Evolutionary conservation across 2,888 invertebrate genomes (phyloP), one percentile per base, ranked within the genome.

Genomic region (Volucella inanis): DNA sequence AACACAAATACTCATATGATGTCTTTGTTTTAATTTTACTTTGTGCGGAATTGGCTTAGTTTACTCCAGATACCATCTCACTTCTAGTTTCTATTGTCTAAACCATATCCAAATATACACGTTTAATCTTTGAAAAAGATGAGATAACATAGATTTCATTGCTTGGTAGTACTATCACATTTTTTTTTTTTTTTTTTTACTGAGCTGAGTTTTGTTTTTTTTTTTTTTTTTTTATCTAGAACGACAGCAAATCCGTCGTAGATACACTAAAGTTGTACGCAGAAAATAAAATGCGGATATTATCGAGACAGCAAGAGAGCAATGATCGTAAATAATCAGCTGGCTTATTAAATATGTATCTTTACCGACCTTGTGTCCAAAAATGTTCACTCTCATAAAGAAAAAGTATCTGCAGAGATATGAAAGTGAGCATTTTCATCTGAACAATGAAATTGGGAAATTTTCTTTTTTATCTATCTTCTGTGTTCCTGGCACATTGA

Each of bases 401-500:
- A 31, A 31, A 31, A 31, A 31, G 31, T 31, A 31, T 31, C 31
- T 31, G 31, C 6, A 6, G 31, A 31, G 6, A 0, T 6, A 31
- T 31, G 31, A 31, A 6, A 31, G 3, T 50, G 50, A 38, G 22
- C 1, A 15, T 49, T 8, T 62, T 49, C 14, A 15, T 67, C 14
- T 43, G 65, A 9, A 38, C 18, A 3, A 15, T 9, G 12, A 12
- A 49, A 55, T 49, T 41, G 41, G 49, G 55, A 31, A 49, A 14
- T 12, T 22, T 12, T 49, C 22, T 49, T 31, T 14, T 71, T 71
- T 52, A 72, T 52, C 57, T 22, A 15, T 31, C 31, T 3, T 31
- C 2, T 22, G n/a, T 39, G 74, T 55, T 64, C 62, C 55, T 75
- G 74, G 74, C 74, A 75, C 74, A 41, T 65, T 75, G 49, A 75